These are phyloP conservation scores for Idaea aversata DNA, from an alignment of 2,888 invertebrate species.

Conservation along the genomic window DNA sequence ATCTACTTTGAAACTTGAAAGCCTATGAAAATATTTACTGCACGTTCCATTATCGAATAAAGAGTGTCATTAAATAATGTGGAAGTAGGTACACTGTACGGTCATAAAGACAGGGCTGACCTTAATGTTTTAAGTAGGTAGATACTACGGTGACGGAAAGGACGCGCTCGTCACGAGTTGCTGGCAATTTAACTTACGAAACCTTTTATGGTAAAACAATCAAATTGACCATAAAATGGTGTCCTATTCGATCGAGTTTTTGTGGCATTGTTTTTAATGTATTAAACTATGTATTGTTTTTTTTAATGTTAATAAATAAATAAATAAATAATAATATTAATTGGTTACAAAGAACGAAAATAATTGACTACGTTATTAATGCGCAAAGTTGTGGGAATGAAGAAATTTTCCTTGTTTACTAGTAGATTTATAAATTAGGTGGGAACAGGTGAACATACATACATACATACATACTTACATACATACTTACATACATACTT, in stretches of 20 bases:
- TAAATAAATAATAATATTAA: too few relatives aligned
- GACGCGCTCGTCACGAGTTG: not conserved
- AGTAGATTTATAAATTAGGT: not conserved
- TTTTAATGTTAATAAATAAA: too few relatives aligned
- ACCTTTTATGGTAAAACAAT: not conserved
- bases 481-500: too few relatives aligned
- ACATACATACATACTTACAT: too few relatives aligned
- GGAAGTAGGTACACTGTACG: not conserved
- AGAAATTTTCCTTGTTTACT: not conserved
- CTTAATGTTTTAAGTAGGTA: not conserved
- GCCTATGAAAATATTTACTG: not conserved
- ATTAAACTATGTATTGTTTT: too few relatives aligned
- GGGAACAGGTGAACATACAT: too few relatives aligned
- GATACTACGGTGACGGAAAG: not conserved
- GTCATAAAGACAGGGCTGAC: not conserved
- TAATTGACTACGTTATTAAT: not conserved
- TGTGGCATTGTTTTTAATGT: too few relatives aligned
- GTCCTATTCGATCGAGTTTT: too few relatives aligned
- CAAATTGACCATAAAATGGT: not conserved
- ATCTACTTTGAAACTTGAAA: not conserved
- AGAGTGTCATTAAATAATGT: conserved; percentile 6
- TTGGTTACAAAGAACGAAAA: not conserved
- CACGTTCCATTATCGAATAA: not conserved
- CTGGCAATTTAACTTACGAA: not conserved
- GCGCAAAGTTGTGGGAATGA: not conserved